A percentile compares a stretch with the other conserved stretches of the same genome.
Evolutionary conservation across 1,140 invertebrate genomes (phyloP).

Genomic region (Muscidifurax raptorellus): DNA sequence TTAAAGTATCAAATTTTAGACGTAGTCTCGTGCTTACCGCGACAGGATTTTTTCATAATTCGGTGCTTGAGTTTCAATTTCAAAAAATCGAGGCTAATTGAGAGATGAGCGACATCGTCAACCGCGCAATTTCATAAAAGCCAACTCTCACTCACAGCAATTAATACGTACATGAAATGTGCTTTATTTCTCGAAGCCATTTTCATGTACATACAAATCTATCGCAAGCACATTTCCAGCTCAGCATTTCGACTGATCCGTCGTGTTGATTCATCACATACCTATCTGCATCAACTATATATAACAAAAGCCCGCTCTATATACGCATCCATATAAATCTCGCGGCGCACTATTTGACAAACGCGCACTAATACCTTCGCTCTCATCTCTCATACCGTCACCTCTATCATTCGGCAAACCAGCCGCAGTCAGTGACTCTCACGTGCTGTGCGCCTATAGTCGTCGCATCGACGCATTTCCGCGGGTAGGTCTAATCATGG

Average conservation of each 20-base stretch:
- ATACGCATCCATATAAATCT: no score
- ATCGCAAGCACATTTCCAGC: no score
- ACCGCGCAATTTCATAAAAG: no score
- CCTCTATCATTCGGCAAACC: background rate
- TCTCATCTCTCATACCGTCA: background rate
- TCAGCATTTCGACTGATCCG: no score
- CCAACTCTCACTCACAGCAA: no score
- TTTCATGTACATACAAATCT: no score
- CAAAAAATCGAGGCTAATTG: no score
- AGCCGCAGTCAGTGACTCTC: background rate
- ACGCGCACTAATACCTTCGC: background rate
- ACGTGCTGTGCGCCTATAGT: background rate
- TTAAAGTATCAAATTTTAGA: background rate
- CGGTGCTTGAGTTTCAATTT: no score
- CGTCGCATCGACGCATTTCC: background rate
- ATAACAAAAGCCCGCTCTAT: background rate
- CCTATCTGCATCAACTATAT: background rate
- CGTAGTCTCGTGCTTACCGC: background rate
- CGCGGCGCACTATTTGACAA: background rate
- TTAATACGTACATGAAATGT: no score
- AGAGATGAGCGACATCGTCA: no score
- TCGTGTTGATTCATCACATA: no score
- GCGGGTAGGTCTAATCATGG: conserved; percentile 11
- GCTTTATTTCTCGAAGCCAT: no score
- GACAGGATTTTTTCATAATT: background rate